Base-by-base conservation (phyloP, 1,140 invertebrate genomes). In the Tetragnatha versicolor region DNA sequence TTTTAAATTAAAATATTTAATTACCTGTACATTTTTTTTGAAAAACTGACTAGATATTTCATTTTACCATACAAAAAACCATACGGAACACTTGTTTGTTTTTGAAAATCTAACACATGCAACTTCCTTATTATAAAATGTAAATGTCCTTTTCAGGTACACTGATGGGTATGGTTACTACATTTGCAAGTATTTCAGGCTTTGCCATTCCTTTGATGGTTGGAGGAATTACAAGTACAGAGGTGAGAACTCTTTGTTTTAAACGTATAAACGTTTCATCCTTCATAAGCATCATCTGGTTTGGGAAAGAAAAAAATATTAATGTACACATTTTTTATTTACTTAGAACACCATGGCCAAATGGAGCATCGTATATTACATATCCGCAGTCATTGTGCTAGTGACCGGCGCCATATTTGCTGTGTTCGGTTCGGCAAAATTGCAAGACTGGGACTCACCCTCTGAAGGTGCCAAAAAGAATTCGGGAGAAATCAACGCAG, bases 381-480 rank as follows among this genome's bases (percentile, higher is more conserved):
- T 85, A 20, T 81, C 83, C 10, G 69, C 82, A n/a, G 84, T 58
- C 12, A 49, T 84, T 12, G 82, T 82, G 68, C 81, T 89, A 3
- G 83, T 93, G 7, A 93, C 95, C 83, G 91, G 93, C 72, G 35
- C 94, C 0, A 87, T 92, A 5, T 97, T 93, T 83, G 87, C 89
- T 10, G 86, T 93, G 53, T 94, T 95, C 82, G 93, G 91, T 0
- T 92, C 92, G 1, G 94, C 93, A 1, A 91, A 93, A 80, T 90
- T 93, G 82, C 94, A 96, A 84, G 83, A 89, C 1, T 96, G 94
- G 94, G 42, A 72, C 25, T 49, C 17, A 2, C 4, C 25, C n/a
- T 17, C 2, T 5, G 10, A 4, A 3, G 14, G 49, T 3, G 3
- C 0, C 10, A 17, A 55, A 25, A 17, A 68, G 5, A 12, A 20